phyloP scores from a whole-genome alignment of 2,113 vertebrate species.

The Sphaerodactylus townsendi region DNA sequence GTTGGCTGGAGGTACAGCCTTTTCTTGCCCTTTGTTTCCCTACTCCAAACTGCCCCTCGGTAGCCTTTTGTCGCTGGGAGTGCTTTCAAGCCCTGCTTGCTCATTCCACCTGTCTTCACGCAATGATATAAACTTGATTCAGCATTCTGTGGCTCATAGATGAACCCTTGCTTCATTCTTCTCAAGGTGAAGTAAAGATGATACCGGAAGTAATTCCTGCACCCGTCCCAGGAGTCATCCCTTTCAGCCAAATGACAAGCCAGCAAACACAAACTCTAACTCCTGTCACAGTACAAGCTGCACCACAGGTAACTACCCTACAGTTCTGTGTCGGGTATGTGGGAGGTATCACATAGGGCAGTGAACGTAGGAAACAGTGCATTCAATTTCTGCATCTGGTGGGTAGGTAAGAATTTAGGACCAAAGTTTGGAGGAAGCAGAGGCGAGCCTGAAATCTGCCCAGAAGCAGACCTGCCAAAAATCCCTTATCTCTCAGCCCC shows the following conservation, averaged over 20 bases:
- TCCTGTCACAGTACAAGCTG: conserved; percentile 67
- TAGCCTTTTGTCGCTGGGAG: neutral
- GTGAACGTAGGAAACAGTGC: neutral
- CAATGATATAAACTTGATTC: neutral
- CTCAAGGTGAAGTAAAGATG: conserved; percentile 64
- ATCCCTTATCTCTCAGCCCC: neutral
- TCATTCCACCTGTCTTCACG: neutral
- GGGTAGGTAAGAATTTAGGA: neutral
- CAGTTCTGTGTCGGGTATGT: fast-evolving
- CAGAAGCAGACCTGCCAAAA: neutral
- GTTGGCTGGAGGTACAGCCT: neutral
- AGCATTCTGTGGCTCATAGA: neutral
- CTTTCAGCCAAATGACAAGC: conserved; percentile 66
- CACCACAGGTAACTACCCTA: conserved; percentile 74
- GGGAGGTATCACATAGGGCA: neutral
- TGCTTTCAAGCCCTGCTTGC: neutral
- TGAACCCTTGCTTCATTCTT: conserved; percentile 27
- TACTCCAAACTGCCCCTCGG: neutral
- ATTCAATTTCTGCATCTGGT: conserved; percentile 4
- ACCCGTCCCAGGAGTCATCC: conserved; percentile 45
- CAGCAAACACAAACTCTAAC: conserved; percentile 69
- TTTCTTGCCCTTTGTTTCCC: neutral
- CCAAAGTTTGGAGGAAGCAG: neutral
- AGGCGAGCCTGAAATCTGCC: neutral
- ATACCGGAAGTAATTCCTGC: conserved; percentile 43